Evolutionary conservation across 1,140 invertebrate genomes (phyloP).

Genomic region (Drosophila dunni): DNA sequence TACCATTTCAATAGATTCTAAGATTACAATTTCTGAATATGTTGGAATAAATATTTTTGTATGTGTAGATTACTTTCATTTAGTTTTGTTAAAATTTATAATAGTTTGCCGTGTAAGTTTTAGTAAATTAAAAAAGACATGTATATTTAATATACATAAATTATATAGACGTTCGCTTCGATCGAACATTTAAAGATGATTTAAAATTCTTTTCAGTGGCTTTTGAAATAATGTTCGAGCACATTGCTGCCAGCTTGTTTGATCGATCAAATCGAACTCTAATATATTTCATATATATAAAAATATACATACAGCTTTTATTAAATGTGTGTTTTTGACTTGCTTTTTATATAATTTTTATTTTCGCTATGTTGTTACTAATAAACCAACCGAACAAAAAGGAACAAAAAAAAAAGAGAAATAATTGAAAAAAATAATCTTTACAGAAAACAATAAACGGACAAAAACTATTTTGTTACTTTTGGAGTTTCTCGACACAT

Average conservation of each 20-base stretch:
- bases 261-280: slow-evolving; percentile 54
- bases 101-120: slow-evolving; percentile 33
- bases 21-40: slow-evolving; percentile 59
- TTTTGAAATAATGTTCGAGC: slow-evolving; percentile 14
- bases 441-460: slow-evolving; percentile 19
- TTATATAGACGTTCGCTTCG: slow-evolving; percentile 14
- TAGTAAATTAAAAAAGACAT: slow-evolving; percentile 21
- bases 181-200: slow-evolving; percentile 16
- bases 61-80: slow-evolving; percentile 28
- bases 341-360: slow-evolving; percentile 37
- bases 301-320: slow-evolving; percentile 14
- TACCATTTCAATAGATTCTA: slow-evolving; percentile 46
- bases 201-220: neutral
- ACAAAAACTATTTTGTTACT: slow-evolving; percentile 31
- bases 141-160: slow-evolving; percentile 32
- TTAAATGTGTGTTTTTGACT: slow-evolving; percentile 52
- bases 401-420: slow-evolving; percentile 15
- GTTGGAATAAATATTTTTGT: slow-evolving; percentile 73
- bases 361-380: slow-evolving; percentile 37
- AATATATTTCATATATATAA: slow-evolving; percentile 12
- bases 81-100: slow-evolving; percentile 32
- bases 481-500: slow-evolving; percentile 39
- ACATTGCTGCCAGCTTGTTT: slow-evolving; percentile 43
- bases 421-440: neutral
- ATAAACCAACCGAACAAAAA: slow-evolving; percentile 37